Base-by-base conservation (phyloP, 2,797 vertebrate species). In the Poecilia gillii region DNA sequence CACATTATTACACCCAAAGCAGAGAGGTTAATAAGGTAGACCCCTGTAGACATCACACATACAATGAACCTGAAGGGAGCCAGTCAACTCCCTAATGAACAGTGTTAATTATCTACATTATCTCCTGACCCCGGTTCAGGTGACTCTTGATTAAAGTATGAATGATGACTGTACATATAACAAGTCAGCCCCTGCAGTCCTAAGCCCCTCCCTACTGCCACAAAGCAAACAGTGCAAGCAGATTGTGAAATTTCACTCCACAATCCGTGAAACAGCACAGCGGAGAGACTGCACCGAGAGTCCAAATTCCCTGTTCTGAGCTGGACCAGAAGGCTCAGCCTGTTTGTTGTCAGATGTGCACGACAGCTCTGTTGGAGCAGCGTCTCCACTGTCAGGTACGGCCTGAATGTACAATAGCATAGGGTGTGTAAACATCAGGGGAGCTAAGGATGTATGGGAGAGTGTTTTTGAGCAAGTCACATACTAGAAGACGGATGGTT, bases 91-190 rank as follows among this genome's bases (percentile, higher is more conserved):
- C 66, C 68, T 85, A 80, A 90, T 91, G 85, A 88, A 90, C 87
- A 74, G 81, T 79, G 88, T 87, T 91, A 90, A 89, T 92, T 86
- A 88, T 90, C 81, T 68, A 70, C 80, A 89, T 91, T 82, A 85
- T 87, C 86, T 76, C 57, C 66, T 85, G 81, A 90, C 79, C 84
- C 51, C 1, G n/a, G 81, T 87, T 91, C 85, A 83, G 87, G 81
- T 82, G 72, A 76, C 79, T 83, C 88, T 90, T 91, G 88, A 92
- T 90, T 91, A 90, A 85, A 87, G 81, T 72, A 86, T 76, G 70
- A 74, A 74, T 66, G 77, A 83, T 72, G 75, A 81, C 46, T 23
- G 6, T 64, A 77, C 70, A 84, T 72, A 84, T 78, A 89, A 79
- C 76, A 82, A 78, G 73, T 45, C 25, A 77, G 59, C 45, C 70